Percentiles rank a stretch among this genome's conserved stretches.
Evolutionary conservation across 2,797 vertebrate genomes (phyloP).

Genomic region (Hozukius guyotensis): DNA sequence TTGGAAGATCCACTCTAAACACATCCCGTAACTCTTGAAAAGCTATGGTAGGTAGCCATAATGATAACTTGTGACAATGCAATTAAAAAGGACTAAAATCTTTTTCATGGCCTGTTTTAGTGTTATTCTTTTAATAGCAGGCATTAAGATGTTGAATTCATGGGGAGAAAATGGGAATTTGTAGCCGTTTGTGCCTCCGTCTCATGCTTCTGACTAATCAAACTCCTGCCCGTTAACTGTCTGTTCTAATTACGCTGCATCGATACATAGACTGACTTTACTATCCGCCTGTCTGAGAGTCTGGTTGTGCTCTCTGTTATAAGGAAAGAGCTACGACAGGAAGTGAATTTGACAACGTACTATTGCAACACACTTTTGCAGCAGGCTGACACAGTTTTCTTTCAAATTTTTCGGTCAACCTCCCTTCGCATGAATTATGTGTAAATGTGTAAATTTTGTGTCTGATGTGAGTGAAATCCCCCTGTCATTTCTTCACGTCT

Average conservation of each 20-base stretch:
- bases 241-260: conserved; percentile 61
- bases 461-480: conserved; percentile 1
- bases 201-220: conserved; percentile 59
- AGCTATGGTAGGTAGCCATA: conserved; percentile 20
- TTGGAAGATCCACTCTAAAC: conserved; percentile 22
- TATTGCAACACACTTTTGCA: background rate
- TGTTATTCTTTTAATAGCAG: conserved; percentile 57
- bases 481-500: background rate
- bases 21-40: conserved; percentile 28
- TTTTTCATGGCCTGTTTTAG: conserved; percentile 46
- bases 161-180: conserved; percentile 44
- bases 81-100: conserved; percentile 54
- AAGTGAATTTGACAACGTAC: background rate
- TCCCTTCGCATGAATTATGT: background rate
- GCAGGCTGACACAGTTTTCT: background rate
- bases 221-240: conserved; percentile 52
- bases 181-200: conserved; percentile 37
- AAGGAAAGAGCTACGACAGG: background rate
- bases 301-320: background rate
- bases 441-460: conserved; percentile 4
- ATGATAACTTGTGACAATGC: conserved; percentile 53
- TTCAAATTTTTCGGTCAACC: conserved; percentile 4
- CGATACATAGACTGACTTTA: conserved; percentile 28
- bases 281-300: conserved; percentile 27
- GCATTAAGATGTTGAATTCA: conserved; percentile 53